Evolutionary conservation across 1,140 invertebrate genomes (phyloP).

Genomic region (Musca domestica): DNA sequence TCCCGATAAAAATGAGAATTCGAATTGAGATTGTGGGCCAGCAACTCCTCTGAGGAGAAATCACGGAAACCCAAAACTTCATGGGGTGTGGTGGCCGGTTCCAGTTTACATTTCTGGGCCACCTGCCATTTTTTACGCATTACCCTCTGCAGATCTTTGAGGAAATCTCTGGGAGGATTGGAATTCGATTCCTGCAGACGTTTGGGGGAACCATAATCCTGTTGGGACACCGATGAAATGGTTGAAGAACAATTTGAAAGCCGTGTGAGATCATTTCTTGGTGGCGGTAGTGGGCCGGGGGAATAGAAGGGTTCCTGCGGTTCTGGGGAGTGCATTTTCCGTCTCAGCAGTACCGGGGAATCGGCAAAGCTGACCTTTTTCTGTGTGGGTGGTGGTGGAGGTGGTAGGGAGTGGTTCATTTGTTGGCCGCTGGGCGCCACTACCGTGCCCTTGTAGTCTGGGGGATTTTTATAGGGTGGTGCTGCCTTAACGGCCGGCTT

Average conservation of each 20-base stretch:
- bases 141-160: constrained; percentile 83
- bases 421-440: not conserved
- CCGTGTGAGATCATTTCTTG: constrained; percentile 69
- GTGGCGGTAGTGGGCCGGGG: constrained; percentile 66
- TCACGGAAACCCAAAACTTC: constrained; percentile 87
- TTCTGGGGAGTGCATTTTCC: constrained; percentile 53
- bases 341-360: constrained; percentile 48
- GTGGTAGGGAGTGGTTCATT: constrained; percentile 7
- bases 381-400: constrained; percentile 31
- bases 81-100: constrained; percentile 80
- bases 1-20: constrained; percentile 64
- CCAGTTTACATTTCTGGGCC: constrained; percentile 84
- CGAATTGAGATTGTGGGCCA: constrained; percentile 41
- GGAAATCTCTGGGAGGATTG: constrained; percentile 78
- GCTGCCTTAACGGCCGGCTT: constrained; percentile 48
- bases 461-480: constrained; percentile 52
- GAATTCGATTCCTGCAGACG: constrained; percentile 68
- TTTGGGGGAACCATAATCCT: constrained; percentile 62
- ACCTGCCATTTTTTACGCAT: constrained; percentile 94
- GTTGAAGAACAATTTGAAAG: constrained; percentile 43
- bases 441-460: constrained; percentile 43
- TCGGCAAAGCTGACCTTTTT: constrained; percentile 53
- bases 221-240: constrained; percentile 28
- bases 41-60: constrained; percentile 52
- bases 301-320: constrained; percentile 31